These are phyloP conservation scores for Blastobasis adustella DNA, from an alignment of 2,888 invertebrate genomes.

Conservation along the genomic window DNA sequence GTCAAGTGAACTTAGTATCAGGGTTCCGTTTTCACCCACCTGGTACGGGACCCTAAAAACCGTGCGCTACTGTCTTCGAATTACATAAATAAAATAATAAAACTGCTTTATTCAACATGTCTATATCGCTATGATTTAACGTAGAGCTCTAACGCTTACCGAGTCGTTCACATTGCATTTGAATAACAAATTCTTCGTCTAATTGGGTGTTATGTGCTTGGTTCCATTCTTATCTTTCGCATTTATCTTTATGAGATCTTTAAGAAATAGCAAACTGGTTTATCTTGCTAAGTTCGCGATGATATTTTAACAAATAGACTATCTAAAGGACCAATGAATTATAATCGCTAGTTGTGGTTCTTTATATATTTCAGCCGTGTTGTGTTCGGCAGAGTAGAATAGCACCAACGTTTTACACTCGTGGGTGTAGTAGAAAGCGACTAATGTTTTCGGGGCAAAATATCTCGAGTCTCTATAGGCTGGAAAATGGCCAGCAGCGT, in stretches of 20 bases:
- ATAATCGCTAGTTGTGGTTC: too few relatives aligned
- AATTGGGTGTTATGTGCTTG: constrained; percentile 52
- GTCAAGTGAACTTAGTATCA: too few relatives aligned
- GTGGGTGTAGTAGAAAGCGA: too few relatives aligned
- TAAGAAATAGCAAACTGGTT: constrained; percentile 16
- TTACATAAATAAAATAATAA: background rate
- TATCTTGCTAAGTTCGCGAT: constrained; percentile 13
- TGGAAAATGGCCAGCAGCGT: too few relatives aligned
- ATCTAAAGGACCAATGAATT: too few relatives aligned
- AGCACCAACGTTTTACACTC: too few relatives aligned
- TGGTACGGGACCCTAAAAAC: background rate
- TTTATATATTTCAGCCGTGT: too few relatives aligned
- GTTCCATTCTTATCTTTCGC: constrained; percentile 35
- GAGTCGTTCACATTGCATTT: constrained; percentile 36
- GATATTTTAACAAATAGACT: background rate
- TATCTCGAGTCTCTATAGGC: too few relatives aligned
- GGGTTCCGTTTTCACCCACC: background rate
- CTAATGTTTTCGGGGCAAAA: too few relatives aligned
- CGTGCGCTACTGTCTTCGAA: background rate
- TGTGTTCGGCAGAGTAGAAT: too few relatives aligned
- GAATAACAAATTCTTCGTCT: constrained; percentile 40
- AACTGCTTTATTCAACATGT: background rate
- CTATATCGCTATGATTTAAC: constrained; percentile 21
- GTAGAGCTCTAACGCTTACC: constrained; percentile 21
- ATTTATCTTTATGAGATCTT: constrained; percentile 41